Percentiles rank a stretch among this genome's conserved stretches.
Conservation (phyloP, 2,888 invertebrate species). For the Xylota sylvarum region DNA sequence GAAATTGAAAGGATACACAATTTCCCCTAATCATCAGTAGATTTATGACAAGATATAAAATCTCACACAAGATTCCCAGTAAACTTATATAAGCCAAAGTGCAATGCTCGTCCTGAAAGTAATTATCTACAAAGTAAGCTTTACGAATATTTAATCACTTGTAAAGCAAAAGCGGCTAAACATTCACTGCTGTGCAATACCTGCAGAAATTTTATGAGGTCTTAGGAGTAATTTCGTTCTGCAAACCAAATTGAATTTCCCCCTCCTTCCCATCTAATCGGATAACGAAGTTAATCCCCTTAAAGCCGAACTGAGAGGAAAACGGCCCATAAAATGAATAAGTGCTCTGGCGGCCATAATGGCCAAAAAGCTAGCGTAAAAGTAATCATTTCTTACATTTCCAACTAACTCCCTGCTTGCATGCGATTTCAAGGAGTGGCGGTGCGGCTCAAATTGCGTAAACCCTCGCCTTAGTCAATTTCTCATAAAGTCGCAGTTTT, state of each 20-base stretch:
- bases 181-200: constrained; percentile 35
- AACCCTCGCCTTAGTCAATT: constrained; percentile 58
- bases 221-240: constrained; percentile 64
- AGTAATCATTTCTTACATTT: constrained; percentile 30
- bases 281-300: constrained; percentile 68
- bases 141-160: constrained; percentile 65
- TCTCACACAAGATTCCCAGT: not conserved
- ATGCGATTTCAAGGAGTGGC: constrained; percentile 67
- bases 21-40: not conserved
- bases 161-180: constrained; percentile 17
- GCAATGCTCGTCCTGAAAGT: constrained; percentile 11
- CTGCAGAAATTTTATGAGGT: constrained; percentile 67
- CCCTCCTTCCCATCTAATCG: constrained; percentile 67
- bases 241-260: constrained; percentile 71
- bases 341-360: constrained; percentile 56
- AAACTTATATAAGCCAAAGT: constrained; percentile 21
- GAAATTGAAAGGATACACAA: too few relatives aligned
- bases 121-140: constrained; percentile 55
- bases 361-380: constrained; percentile 43
- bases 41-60: constrained; percentile 3
- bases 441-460: constrained; percentile 38
- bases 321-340: constrained; percentile 66
- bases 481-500: constrained; percentile 69
- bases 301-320: constrained; percentile 48
- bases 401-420: constrained; percentile 15